Conservation (phyloP, 2,888 invertebrate genomes). For the Brachypalpus laphriformis region DNA sequence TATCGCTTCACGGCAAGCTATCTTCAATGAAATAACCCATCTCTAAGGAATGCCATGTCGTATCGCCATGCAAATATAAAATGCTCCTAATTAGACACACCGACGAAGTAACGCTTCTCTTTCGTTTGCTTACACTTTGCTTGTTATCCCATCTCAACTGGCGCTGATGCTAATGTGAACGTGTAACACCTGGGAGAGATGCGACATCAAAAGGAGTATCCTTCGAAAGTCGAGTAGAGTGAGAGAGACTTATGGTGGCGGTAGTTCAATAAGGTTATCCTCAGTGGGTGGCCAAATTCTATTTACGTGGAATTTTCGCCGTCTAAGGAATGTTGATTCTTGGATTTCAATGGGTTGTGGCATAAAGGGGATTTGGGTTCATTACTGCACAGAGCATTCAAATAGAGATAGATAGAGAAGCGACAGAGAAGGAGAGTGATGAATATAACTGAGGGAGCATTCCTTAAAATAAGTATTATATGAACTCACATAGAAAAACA, state of each 20-base stretch:
- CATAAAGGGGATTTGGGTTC: background rate
- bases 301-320: background rate
- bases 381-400: background rate
- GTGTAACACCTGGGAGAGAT: background rate
- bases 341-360: background rate
- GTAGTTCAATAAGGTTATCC: background rate
- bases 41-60: background rate
- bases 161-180: background rate
- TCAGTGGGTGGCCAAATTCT: background rate
- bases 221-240: background rate
- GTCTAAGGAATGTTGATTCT: background rate
- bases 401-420: too few relatives aligned
- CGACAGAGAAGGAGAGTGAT: background rate
- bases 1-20: background rate
- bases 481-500: background rate
- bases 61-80: slow-evolving; percentile 9
- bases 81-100: slow-evolving; percentile 33
- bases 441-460: background rate
- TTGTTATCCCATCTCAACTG: slow-evolving; percentile 1
- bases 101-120: background rate
- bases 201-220: slow-evolving; percentile 13
- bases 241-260: background rate
- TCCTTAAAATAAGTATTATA: background rate
- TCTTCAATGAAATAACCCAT: background rate
- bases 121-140: slow-evolving; percentile 14